These are phyloP conservation scores for Bombus sylvicola DNA, from an alignment of 1,140 invertebrate species.

Conservation along the genomic window DNA sequence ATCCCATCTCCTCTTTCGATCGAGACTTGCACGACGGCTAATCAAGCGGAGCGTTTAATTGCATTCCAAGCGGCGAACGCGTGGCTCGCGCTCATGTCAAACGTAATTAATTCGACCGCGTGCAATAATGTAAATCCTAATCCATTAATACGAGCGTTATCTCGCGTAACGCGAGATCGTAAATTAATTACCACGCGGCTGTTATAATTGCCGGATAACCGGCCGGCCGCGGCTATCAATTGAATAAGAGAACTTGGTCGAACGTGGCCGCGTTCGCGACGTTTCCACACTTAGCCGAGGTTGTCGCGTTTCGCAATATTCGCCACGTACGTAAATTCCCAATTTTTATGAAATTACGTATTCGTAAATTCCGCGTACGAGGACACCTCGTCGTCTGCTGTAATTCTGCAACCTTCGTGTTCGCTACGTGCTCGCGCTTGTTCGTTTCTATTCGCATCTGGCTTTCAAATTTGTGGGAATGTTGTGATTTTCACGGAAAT, in stretches of 20 bases:
- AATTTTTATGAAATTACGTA: too few species aligned
- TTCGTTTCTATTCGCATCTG: not conserved
- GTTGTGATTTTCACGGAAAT: not conserved
- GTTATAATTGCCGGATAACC: slow-evolving; percentile 28
- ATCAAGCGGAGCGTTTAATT: slow-evolving; percentile 43
- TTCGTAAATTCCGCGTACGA: too few species aligned
- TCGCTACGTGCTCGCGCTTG: too few species aligned
- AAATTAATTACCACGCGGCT: slow-evolving; percentile 32
- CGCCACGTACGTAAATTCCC: too few species aligned
- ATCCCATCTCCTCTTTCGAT: not conserved
- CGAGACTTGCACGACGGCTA: not conserved
- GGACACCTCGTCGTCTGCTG: too few species aligned
- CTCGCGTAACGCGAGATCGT: slow-evolving; percentile 7
- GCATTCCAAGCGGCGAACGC: slow-evolving; percentile 8
- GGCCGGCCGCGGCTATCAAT: not conserved
- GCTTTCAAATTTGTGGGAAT: not conserved
- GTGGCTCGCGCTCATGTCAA: not conserved
- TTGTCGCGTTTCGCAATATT: too few species aligned
- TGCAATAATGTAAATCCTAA: slow-evolving; percentile 44
- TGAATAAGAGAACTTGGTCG: not conserved
- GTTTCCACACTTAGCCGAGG: too few species aligned
- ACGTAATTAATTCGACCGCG: slow-evolving; percentile 32
- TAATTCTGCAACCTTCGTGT: too few species aligned
- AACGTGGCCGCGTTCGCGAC: too few species aligned
- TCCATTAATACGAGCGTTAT: slow-evolving; percentile 48